Percentiles rank a stretch among this genome's conserved stretches.
phyloP scores from a whole-genome alignment of 2,797 vertebrate species.

The Chelon labrosus region DNA sequence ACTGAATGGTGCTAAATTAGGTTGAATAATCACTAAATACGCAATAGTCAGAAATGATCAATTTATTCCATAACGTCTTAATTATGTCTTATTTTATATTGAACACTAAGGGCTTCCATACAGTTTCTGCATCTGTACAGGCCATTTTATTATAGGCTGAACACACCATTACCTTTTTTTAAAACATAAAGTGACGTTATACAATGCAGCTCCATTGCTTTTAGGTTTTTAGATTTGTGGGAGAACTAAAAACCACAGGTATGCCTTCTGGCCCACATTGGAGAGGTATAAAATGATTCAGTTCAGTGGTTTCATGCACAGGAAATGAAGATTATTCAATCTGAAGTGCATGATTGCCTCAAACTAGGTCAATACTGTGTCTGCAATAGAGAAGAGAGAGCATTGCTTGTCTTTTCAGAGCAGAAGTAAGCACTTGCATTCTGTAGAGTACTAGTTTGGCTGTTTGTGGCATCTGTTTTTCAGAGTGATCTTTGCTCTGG shows the following conservation, averaged over 20 bases:
- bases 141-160: background rate
- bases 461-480: background rate
- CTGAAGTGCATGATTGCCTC: slow-evolving; percentile 27
- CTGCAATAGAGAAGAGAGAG: slow-evolving; percentile 6
- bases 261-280: background rate
- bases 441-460: background rate
- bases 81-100: background rate
- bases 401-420: slow-evolving; percentile 4
- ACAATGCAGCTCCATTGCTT: background rate
- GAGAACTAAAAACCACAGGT: background rate
- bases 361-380: slow-evolving; percentile 16
- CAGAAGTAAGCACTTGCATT: background rate
- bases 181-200: slow-evolving; percentile 2
- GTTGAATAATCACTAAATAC: too few species aligned
- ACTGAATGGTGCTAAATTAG: too few species aligned
- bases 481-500: slow-evolving; percentile 93
- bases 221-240: background rate
- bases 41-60: too few species aligned
- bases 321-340: slow-evolving; percentile 16
- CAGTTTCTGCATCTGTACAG: background rate
- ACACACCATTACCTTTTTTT: background rate
- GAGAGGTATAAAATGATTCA: background rate
- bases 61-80: background rate
- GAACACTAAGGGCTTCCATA: background rate
- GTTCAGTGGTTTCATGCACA: background rate